A percentile compares a stretch with the other conserved stretches of the same genome.
Evolutionary conservation across 2,888 invertebrate genomes (phyloP).

Genomic region (Agrotis exclamationis): DNA sequence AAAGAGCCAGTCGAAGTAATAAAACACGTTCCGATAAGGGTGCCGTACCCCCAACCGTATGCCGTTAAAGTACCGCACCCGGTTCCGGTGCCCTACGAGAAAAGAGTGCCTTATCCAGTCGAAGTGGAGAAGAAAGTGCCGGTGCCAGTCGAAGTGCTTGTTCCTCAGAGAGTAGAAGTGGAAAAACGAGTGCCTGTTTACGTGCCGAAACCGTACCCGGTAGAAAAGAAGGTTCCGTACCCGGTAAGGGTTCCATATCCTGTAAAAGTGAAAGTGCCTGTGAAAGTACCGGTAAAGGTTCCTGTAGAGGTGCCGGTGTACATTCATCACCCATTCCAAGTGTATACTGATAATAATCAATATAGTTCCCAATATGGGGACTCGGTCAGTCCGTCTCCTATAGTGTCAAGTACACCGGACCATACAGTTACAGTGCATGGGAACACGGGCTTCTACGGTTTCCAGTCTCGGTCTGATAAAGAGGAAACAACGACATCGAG

Average conservation of each 20-base stretch:
- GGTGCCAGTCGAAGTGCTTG: conserved; percentile 81
- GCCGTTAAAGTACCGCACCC: conserved; percentile 90
- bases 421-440: conserved; percentile 80
- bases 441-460: conserved; percentile 78
- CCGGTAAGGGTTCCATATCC: conserved; percentile 84
- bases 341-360: conserved; percentile 68
- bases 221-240: conserved; percentile 80
- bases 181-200: conserved; percentile 78
- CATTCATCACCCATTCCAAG: conserved; percentile 77
- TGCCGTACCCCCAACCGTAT: conserved; percentile 87
- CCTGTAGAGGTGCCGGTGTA: conserved; percentile 82
- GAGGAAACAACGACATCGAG: conserved; percentile 62
- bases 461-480: conserved; percentile 81
- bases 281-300: conserved; percentile 71
- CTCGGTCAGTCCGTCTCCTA: conserved; percentile 45
- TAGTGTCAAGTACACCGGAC: conserved; percentile 57
- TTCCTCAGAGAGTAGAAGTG: conserved; percentile 71
- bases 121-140: conserved; percentile 88
- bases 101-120: conserved; percentile 85
- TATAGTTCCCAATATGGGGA: conserved; percentile 36
- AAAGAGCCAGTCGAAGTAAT: conserved; percentile 85
- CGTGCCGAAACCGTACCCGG: conserved; percentile 82
- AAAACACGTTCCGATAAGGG: conserved; percentile 83
- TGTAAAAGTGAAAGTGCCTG: conserved; percentile 80
- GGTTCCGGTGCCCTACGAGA: conserved; percentile 86